Percentiles rank a stretch among this genome's conserved stretches.
These are phyloP conservation scores for Pterois miles DNA, from an alignment of 2,797 vertebrate genomes.

Conservation along the genomic window DNA sequence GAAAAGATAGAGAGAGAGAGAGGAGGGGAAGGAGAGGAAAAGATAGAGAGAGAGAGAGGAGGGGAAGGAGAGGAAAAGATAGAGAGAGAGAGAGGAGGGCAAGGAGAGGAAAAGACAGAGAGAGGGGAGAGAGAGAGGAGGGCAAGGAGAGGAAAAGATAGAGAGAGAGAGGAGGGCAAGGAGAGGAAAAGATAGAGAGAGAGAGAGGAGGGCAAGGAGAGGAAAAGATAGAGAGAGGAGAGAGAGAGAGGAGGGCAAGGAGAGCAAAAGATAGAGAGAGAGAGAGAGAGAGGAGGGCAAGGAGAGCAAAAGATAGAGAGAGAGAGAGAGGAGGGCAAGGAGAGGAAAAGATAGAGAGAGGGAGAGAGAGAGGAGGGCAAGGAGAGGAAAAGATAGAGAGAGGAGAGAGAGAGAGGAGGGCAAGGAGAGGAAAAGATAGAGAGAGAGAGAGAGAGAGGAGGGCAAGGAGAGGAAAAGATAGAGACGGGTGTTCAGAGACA, in stretches of 20 bases:
- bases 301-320: background rate
- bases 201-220: too few species aligned
- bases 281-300: background rate
- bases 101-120: background rate
- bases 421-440: too few species aligned
- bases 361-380: constrained; percentile 9
- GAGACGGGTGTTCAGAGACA: background rate
- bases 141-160: too few species aligned
- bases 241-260: background rate
- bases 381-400: background rate
- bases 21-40: background rate
- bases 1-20: too few species aligned
- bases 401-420: too few species aligned
- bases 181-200: background rate
- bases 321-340: too few species aligned
- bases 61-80: too few species aligned
- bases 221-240: constrained; percentile 49
- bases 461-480: too few species aligned
- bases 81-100: background rate
- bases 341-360: too few species aligned
- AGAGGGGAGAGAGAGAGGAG: background rate
- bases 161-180: background rate
- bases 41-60: background rate
- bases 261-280: background rate
- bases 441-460: background rate